These are phyloP conservation scores for Drosophila biarmipes DNA, from an alignment of 1,140 invertebrate species.

Conservation along the genomic window DNA sequence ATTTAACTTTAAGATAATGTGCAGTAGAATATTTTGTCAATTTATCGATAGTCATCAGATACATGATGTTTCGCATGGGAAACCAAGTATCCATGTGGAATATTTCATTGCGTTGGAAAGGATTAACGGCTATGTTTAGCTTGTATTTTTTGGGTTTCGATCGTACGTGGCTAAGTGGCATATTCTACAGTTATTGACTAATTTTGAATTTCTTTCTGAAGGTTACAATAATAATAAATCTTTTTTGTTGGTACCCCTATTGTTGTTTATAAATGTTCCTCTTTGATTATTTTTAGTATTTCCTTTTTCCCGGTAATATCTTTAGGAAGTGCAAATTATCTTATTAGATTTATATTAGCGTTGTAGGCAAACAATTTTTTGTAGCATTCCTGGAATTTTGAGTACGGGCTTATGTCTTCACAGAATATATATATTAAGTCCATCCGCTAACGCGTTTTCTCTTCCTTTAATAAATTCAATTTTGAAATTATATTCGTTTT, in stretches of 20 bases:
- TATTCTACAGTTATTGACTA: conserved; percentile 7
- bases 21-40: conserved; percentile 3
- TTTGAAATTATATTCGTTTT: too few relatives aligned
- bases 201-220: conserved; percentile 17
- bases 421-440: conserved; percentile 6
- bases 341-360: conserved; percentile 11
- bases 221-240: conserved; percentile 6
- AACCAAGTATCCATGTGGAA: conserved; percentile 7
- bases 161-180: conserved; percentile 5
- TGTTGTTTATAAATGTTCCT: conserved; percentile 17
- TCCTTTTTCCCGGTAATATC: conserved; percentile 8
- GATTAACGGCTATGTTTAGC: conserved; percentile 4
- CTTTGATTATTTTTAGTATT: conserved; percentile 9
- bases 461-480: neutral
- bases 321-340: conserved; percentile 7
- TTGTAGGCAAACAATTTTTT: conserved; percentile 18
- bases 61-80: conserved; percentile 10
- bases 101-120: conserved; percentile 1
- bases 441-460: neutral
- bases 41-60: conserved; percentile 5
- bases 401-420: conserved; percentile 1
- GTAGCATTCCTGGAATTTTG: conserved; percentile 14
- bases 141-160: conserved; percentile 6
- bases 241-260: conserved; percentile 5
- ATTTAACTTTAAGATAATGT: conserved; percentile 6